These are phyloP conservation scores for Calliphora vicina DNA, from an alignment of 1,140 invertebrate species.

Conservation along the genomic window DNA sequence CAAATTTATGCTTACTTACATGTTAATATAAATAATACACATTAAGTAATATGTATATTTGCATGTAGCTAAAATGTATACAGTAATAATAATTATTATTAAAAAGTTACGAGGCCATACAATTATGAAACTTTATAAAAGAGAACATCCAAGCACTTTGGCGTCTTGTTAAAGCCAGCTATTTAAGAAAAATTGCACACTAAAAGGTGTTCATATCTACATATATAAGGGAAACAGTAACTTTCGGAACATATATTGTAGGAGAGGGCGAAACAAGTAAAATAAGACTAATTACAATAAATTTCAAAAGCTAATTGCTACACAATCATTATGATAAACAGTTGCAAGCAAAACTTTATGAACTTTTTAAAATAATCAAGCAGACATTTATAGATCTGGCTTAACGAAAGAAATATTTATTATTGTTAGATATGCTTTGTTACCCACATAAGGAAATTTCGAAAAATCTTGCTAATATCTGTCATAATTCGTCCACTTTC, in stretches of 20 bases:
- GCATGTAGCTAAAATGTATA: background rate
- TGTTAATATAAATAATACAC: no score
- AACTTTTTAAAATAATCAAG: no score
- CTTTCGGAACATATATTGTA: background rate
- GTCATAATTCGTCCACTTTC: no score
- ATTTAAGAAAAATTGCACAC: background rate
- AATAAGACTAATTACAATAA: conserved; percentile 25
- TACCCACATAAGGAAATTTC: no score
- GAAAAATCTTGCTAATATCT: no score
- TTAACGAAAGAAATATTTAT: no score
- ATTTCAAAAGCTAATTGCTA: conserved; percentile 7
- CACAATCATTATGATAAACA: background rate
- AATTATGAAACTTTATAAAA: background rate
- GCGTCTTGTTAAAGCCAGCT: no score
- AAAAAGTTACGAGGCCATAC: conserved; percentile 17
- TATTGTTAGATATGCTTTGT: no score
- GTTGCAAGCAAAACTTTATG: no score
- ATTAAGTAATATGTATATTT: background rate
- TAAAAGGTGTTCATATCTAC: background rate
- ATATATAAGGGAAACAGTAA: background rate
- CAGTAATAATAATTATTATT: background rate
- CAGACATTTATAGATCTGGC: no score
- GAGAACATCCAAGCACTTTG: background rate
- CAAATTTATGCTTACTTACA: no score
- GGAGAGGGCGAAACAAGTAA: background rate